Conservation (phyloP, 2,797 vertebrate species). For the Sphenopsis melanotis region DNA sequence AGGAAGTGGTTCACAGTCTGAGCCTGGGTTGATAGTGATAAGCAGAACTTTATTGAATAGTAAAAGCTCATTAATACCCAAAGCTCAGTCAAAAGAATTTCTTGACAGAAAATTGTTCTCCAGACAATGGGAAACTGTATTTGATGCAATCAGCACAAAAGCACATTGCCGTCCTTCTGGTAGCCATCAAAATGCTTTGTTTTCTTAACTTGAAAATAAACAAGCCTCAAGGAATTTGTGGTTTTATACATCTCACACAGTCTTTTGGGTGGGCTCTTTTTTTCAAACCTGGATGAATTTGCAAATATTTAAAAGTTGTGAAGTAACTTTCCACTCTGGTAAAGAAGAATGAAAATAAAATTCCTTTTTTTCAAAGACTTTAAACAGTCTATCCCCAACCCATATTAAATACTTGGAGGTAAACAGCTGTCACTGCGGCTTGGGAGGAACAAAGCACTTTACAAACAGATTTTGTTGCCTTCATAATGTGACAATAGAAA, state of each 20-base stretch:
- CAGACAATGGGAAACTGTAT: not conserved
- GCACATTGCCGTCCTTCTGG: not conserved
- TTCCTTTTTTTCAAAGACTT: not conserved
- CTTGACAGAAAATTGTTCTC: not conserved
- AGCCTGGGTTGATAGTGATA: not conserved
- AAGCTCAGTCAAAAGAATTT: not conserved
- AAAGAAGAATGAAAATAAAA: not conserved
- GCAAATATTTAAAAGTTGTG: not conserved
- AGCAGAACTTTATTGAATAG: not conserved
- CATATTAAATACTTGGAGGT: not conserved
- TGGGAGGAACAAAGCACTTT: not conserved
- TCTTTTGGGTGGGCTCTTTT: not conserved
- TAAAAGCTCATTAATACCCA: not conserved
- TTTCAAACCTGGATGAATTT: not conserved
- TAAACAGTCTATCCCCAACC: not conserved
- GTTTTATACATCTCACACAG: not conserved
- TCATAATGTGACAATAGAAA: not conserved
- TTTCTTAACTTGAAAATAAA: not conserved
- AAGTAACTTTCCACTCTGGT: slow-evolving; percentile 4
- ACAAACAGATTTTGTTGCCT: not conserved
- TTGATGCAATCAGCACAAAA: not conserved
- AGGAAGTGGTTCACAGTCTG: not conserved
- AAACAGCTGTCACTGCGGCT: not conserved
- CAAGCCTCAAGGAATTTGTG: not conserved
- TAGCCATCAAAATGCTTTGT: not conserved